phyloP scores from a whole-genome alignment of 2,888 invertebrate genomes.

The Meghimatium bilineatum region DNA sequence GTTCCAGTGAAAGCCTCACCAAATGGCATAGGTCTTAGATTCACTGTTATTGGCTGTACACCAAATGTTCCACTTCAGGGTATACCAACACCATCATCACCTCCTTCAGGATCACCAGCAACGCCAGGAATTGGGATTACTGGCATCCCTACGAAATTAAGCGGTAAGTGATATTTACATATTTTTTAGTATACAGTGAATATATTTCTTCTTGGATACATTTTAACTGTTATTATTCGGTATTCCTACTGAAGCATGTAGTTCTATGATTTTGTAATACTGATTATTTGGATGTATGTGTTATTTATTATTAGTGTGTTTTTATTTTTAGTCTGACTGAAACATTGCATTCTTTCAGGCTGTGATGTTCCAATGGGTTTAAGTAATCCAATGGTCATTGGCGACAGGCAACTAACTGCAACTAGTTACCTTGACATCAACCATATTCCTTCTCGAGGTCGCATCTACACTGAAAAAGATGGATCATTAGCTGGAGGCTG shows the following conservation, averaged over 20 bases:
- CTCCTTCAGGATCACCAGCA: slow-evolving; percentile 3
- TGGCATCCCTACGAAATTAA: neutral
- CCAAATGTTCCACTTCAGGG: slow-evolving; percentile 56
- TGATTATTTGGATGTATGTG: neutral
- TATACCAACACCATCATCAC: slow-evolving; percentile 48
- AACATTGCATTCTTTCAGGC: slow-evolving; percentile 50
- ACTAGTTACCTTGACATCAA: slow-evolving; percentile 59
- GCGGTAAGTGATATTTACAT: neutral
- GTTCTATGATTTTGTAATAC: neutral
- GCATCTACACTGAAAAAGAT: slow-evolving; percentile 63
- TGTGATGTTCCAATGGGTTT: slow-evolving; percentile 69
- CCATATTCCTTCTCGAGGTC: slow-evolving; percentile 60
- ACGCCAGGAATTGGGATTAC: slow-evolving; percentile 21
- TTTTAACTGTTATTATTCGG: neutral
- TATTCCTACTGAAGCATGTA: neutral
- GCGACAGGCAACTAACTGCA: slow-evolving; percentile 63
- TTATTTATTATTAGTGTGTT: neutral
- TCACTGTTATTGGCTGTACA: slow-evolving; percentile 67
- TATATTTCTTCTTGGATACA: neutral
- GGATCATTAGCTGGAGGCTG: slow-evolving; percentile 64
- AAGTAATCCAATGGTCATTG: slow-evolving; percentile 59
- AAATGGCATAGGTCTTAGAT: slow-evolving; percentile 58
- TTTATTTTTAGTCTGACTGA: neutral
- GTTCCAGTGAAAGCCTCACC: slow-evolving; percentile 58
- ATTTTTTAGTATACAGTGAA: neutral